Evolutionary conservation across 2,113 vertebrate species (phyloP), one percentile per base, ranked within the genome.

Genomic region (Chlamydotis undulata): DNA sequence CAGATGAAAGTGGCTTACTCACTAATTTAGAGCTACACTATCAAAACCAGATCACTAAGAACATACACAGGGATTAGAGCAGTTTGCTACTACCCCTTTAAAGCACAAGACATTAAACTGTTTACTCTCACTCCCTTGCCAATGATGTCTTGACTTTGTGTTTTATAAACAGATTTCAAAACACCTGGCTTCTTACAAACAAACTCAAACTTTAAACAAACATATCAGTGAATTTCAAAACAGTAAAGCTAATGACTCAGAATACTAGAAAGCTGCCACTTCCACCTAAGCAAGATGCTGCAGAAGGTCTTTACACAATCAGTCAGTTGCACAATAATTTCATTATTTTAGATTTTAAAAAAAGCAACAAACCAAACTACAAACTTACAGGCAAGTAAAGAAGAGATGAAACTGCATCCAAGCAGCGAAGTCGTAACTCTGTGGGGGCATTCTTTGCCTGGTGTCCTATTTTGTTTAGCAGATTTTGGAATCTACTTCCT

Each of bases 341-440:
- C 3, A 56, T 22, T 64, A 6, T 24, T 35, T 22, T 11, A 50
- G 35, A 71, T 19, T 6, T 3, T 41, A 41, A 60, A 43, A 37
- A 37, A 39, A 52, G n/a, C 28, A 57, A 28, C 17, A 15, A 74
- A 64, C 8, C 31, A 70, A 57, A 4, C 3, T 11, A 60, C 52
- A 67, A 16, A 98, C 98, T 97, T 95, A 99, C 99, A 95, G 98
- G 97, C 82, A 99, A 94, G 65, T 98, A 98, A 41, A 99, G 97
- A 52, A 99, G 98, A 67, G 99, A 98, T 5, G 99, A 97, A 80
- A 99, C 90, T 2, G 99, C 98, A 41, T 99, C 99, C 92, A 99
- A 90, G 94, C 99, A 99, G 28, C 99, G 98, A 12, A 99, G 98
- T 73, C 99, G 97, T 81, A 99, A 78, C 69, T 99, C 99, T 0